phyloP scores from a whole-genome alignment of 2,797 vertebrate species.

The Siniperca scherzeri region DNA sequence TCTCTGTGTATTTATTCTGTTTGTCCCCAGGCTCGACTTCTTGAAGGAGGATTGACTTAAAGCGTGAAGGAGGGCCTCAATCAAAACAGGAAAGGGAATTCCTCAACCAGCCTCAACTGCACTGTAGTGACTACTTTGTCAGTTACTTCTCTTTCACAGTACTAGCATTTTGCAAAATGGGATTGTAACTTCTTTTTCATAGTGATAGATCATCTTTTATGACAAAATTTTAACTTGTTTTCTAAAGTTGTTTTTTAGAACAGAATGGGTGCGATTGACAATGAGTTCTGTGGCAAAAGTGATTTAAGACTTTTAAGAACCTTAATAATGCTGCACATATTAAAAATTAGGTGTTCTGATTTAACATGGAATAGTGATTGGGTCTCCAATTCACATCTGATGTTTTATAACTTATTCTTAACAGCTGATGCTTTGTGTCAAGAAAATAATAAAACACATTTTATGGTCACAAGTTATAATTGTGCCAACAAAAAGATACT shows the following conservation, averaged over 20 bases:
- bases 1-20: slow-evolving; percentile 9
- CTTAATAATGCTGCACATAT: slow-evolving; percentile 10
- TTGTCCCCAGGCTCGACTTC: neutral
- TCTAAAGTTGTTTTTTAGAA: neutral
- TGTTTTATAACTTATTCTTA: slow-evolving; percentile 9
- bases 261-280: slow-evolving; percentile 11
- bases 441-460: slow-evolving; percentile 1
- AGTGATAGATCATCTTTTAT: neutral
- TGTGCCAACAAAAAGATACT: neutral
- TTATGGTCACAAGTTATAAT: neutral
- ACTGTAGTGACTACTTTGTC: neutral
- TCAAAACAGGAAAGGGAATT: slow-evolving; percentile 22
- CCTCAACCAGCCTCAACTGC: neutral
- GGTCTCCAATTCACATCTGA: neutral
- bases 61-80: slow-evolving; percentile 7
- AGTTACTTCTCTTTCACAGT: neutral
- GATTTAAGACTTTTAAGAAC: neutral
- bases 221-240: neutral
- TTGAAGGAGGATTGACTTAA: neutral
- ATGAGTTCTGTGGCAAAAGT: neutral
- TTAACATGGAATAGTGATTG: slow-evolving; percentile 22
- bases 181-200: neutral
- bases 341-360: slow-evolving; percentile 18
- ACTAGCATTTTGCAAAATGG: neutral
- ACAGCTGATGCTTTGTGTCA: slow-evolving; percentile 4